Base-by-base conservation (phyloP, 2,797 vertebrate genomes). In the Pangasius mekongensis region DNA sequence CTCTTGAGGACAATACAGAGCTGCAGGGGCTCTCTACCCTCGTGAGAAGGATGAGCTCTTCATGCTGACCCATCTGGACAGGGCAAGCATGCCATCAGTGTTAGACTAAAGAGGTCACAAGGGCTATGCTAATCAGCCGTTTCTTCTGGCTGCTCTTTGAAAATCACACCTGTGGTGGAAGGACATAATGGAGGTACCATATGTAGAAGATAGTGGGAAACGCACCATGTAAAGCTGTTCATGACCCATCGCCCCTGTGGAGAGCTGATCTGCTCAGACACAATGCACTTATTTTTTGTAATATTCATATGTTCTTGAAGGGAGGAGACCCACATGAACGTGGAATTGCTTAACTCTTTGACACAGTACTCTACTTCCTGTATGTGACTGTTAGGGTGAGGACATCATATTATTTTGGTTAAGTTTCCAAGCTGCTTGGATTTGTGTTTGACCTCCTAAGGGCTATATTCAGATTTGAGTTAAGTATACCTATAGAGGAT, bases 51-150 rank as follows among this genome's bases (percentile, higher is more conserved):
- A 71, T n/a, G 58, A 67, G 67, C 67, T 47, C n/a, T 43, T 64
- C 54, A 74, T 24, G 33, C 67, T 86, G 77, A 74, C 83, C 60
- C 43, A 69, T 81, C 84, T 86, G 88, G 88, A 86, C 84, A 43
- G 22, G 66, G 56, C 66, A 39, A 54, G 43, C 84, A 62, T 24
- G 66, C 13, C 30, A 84, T 84, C 83, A 69, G 83, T 11, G 78
- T 4, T 16, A 52, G n/a, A 47, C 62, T 62, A 47, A 18, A 69
- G 54, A 71, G 87, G 87, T 85, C 87, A 88, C 69, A 22, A 39
- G 33, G 36, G 64, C 84, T 64, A 11, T 58, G 66, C 66, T 81
- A 74, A 81, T 80, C 78, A 60, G 52, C 64, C 43, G 43, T 88
- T 58, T 69, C 20, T n/a, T 73, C 20, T 11, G 83, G 27, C 83